Percentiles rank a stretch among this genome's conserved stretches.
Evolutionary conservation across 2,888 invertebrate species (phyloP).

Genomic region (Heliconius erato): DNA sequence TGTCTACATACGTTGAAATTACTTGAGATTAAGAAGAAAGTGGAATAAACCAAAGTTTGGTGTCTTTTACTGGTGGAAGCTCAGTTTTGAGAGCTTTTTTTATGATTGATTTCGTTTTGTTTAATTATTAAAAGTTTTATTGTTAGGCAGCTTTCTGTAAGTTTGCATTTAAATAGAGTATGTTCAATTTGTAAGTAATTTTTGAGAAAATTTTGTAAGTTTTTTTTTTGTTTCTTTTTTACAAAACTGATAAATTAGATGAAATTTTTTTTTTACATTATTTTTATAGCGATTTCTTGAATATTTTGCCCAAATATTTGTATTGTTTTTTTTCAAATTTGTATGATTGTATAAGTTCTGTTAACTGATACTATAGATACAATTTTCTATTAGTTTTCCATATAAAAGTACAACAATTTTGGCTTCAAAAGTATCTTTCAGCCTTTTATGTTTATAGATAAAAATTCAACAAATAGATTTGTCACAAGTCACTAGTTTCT

Average conservation of each 20-base stretch:
- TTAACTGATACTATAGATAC: too few species aligned
- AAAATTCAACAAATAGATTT: not conserved
- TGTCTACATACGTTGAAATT: constrained; percentile 86
- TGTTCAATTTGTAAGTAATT: not conserved
- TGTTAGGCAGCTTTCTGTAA: constrained; percentile 22
- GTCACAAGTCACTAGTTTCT: not conserved
- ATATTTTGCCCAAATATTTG: constrained; percentile 10
- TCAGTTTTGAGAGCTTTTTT: constrained; percentile 11
- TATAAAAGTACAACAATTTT: not conserved
- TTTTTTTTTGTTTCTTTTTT: not conserved
- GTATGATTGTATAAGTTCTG: not conserved
- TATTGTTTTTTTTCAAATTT: not conserved
- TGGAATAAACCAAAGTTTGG: constrained; percentile 41
- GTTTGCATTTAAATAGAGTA: constrained; percentile 16
- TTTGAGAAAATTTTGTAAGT: too few species aligned
- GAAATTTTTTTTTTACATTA: too few species aligned
- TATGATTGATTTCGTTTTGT: not conserved
- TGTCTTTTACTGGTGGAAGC: not conserved
- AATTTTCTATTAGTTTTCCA: not conserved
- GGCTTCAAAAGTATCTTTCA: not conserved
- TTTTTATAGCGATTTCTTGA: not conserved
- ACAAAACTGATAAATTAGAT: too few species aligned
- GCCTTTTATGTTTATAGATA: not conserved
- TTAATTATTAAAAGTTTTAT: not conserved
- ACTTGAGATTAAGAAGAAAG: constrained; percentile 81